phyloP scores from a whole-genome alignment of 2,113 vertebrate genomes.

The Rhabdomys dilectus region DNA sequence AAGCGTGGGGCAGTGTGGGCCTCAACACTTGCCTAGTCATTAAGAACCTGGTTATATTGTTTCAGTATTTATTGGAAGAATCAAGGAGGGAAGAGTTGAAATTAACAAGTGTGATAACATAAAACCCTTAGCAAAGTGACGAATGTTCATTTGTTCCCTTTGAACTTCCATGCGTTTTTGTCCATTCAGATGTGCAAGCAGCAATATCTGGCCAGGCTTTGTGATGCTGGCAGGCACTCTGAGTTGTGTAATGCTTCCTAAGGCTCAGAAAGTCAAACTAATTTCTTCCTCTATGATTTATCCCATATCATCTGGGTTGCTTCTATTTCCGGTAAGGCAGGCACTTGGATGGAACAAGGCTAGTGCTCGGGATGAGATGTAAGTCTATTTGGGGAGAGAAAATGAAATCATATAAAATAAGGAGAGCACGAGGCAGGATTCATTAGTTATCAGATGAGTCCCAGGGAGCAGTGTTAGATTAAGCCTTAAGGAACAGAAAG shows the following conservation, averaged over 20 bases:
- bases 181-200: not conserved
- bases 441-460: not conserved
- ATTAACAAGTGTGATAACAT: not conserved
- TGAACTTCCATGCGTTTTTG: not conserved
- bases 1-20: too few relatives aligned
- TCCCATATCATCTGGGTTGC: not conserved
- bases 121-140: not conserved
- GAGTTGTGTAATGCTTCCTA: not conserved
- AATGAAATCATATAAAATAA: not conserved
- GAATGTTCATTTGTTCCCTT: not conserved
- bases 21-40: not conserved
- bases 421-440: not conserved
- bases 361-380: not conserved
- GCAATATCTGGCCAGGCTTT: not conserved
- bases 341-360: not conserved
- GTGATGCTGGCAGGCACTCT: not conserved
- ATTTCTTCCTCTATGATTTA: conserved; percentile 31
- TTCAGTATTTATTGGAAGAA: not conserved
- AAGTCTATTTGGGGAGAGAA: not conserved
- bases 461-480: not conserved
- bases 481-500: not conserved
- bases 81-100: not conserved
- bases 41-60: not conserved
- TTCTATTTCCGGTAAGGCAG: conserved; percentile 18
- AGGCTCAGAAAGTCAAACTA: not conserved